These are phyloP conservation scores for Diplolepis rosae DNA, from an alignment of 2,888 invertebrate species.

Conservation along the genomic window DNA sequence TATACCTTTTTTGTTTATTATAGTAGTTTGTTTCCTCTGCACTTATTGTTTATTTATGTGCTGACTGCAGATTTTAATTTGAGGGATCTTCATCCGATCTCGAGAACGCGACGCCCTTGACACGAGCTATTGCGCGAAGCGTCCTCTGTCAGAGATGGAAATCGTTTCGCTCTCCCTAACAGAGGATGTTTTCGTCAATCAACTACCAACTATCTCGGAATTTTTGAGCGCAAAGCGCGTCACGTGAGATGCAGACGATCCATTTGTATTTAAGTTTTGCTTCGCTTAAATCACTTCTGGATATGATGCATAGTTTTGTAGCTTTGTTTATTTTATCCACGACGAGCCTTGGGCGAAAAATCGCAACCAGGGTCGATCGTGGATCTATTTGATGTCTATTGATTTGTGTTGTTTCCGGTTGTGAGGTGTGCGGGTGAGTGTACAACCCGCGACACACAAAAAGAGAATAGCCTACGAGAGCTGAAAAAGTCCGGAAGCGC, in stretches of 20 bases:
- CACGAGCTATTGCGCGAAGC: neutral
- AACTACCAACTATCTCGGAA: neutral
- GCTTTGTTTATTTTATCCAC: slow-evolving; percentile 49
- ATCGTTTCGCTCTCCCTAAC: neutral
- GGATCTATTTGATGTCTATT: slow-evolving; percentile 62
- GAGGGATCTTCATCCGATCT: slow-evolving; percentile 61
- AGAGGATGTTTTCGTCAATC: neutral
- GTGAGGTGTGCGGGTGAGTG: slow-evolving; percentile 61
- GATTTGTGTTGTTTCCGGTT: slow-evolving; percentile 69
- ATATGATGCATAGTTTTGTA: slow-evolving; percentile 53
- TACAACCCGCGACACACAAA: slow-evolving; percentile 61
- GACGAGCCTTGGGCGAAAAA: slow-evolving; percentile 39
- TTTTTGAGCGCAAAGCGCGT: neutral
- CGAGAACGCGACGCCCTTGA: slow-evolving; percentile 38
- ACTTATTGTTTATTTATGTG: slow-evolving; percentile 68
- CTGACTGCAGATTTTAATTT: slow-evolving; percentile 73
- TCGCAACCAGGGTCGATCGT: slow-evolving; percentile 38
- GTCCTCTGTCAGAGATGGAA: neutral
- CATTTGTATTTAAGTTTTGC: slow-evolving; percentile 47
- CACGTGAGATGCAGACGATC: slow-evolving; percentile 42
- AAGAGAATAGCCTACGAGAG: slow-evolving; percentile 30
- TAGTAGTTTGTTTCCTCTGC: slow-evolving; percentile 70
- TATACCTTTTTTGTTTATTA: slow-evolving; percentile 64
- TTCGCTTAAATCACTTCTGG: slow-evolving; percentile 52
- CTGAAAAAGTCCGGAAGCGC: neutral